These are phyloP conservation scores for Diorhabda carinulata DNA, from an alignment of 1,140 invertebrate species.

Conservation along the genomic window DNA sequence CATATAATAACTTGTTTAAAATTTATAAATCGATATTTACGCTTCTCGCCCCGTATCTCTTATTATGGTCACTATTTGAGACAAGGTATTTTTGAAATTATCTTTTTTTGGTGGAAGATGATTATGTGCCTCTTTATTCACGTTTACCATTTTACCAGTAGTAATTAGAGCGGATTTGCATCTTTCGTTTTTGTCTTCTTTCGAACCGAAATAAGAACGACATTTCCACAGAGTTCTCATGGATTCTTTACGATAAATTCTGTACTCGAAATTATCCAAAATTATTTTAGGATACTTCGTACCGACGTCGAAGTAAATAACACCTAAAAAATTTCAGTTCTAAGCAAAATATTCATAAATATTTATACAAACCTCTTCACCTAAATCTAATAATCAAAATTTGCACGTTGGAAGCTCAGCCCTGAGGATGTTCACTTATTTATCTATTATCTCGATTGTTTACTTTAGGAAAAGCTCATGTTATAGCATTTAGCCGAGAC, in stretches of 20 bases:
- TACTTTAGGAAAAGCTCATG: too few relatives aligned
- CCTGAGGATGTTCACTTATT: too few relatives aligned
- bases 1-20: too few relatives aligned
- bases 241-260: constrained; percentile 9
- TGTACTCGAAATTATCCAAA: constrained; percentile 9
- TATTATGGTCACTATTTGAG: constrained; percentile 23
- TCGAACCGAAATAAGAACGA: constrained; percentile 21
- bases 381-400: too few relatives aligned
- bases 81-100: constrained; percentile 15
- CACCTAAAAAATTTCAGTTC: constrained; percentile 5
- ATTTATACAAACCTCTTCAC: too few relatives aligned
- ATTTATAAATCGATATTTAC: too few relatives aligned
- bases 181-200: constrained; percentile 21
- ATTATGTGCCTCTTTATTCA: constrained; percentile 26
- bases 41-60: constrained; percentile 6
- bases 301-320: constrained; percentile 10
- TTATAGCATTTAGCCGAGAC: too few relatives aligned
- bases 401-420: too few relatives aligned
- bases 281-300: constrained; percentile 17
- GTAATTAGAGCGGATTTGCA: constrained; percentile 30
- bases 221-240: constrained; percentile 25
- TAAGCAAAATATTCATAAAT: too few relatives aligned
- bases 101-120: constrained; percentile 17
- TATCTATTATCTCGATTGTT: too few relatives aligned
- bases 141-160: constrained; percentile 20